These are phyloP conservation scores for Otolemur garnettii DNA, from an alignment of 2,113 vertebrate species.

Conservation along the genomic window DNA sequence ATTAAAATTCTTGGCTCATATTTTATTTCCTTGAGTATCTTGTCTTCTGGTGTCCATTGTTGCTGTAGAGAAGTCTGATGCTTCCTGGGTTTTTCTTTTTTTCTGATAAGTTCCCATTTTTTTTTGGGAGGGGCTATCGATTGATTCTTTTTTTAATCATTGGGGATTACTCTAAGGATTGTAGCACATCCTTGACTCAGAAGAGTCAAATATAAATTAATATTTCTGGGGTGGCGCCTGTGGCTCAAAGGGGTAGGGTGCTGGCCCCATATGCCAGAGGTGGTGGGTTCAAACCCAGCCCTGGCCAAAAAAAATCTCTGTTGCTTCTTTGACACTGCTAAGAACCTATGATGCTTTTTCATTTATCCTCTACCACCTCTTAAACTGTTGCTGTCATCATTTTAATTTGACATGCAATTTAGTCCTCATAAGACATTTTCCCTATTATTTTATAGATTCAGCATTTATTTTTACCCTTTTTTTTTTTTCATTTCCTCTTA, in stretches of 20 bases:
- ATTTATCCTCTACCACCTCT: not conserved
- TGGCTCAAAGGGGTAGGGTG: no score
- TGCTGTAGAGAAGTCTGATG: not conserved
- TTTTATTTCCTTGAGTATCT: constrained; percentile 36
- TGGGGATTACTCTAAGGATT: constrained; percentile 38
- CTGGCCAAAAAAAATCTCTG: not conserved
- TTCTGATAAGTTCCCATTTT: not conserved
- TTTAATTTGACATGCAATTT: constrained; percentile 51
- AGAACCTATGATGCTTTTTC: not conserved
- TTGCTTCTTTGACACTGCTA: not conserved
- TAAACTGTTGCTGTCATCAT: not conserved
- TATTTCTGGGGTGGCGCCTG: not conserved
- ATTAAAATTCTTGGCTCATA: constrained; percentile 40
- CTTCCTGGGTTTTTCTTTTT: not conserved
- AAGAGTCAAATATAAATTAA: not conserved
- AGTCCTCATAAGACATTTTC: not conserved
- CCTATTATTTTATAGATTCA: constrained; percentile 44
- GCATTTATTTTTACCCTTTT: not conserved
- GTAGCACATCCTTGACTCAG: not conserved
- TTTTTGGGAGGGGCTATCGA: not conserved
- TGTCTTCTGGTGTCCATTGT: not conserved
- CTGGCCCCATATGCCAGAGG: no score
- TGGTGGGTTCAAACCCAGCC: no score
- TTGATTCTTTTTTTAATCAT: constrained; percentile 12
- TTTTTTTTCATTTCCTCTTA: constrained; percentile 22